Conservation (phyloP, 2,888 invertebrate genomes). For the Andrena hattorfiana region DNA sequence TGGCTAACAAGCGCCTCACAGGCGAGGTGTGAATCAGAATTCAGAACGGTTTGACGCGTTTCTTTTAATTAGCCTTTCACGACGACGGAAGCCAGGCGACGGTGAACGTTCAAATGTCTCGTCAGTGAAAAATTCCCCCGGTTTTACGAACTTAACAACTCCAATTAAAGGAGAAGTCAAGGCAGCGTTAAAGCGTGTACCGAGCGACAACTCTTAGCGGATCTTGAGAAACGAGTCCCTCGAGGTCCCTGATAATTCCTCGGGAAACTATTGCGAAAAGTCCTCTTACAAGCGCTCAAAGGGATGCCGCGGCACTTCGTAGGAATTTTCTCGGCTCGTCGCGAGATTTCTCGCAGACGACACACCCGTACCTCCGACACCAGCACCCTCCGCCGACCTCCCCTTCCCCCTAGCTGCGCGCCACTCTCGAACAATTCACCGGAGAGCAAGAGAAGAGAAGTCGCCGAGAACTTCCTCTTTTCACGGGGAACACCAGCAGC, state of each 20-base stretch:
- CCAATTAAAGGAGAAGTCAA: slow-evolving; percentile 23
- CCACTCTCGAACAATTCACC: slow-evolving; percentile 49
- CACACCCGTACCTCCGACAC: slow-evolving; percentile 61
- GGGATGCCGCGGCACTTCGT: slow-evolving; percentile 57
- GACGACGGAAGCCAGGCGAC: neutral
- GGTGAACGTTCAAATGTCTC: neutral
- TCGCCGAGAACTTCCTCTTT: slow-evolving; percentile 76
- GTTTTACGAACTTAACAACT: slow-evolving; percentile 6
- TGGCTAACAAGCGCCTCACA: too few species aligned
- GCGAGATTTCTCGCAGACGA: slow-evolving; percentile 75
- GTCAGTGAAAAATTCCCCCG: neutral
- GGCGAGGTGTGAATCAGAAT: too few species aligned
- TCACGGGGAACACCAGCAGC: slow-evolving; percentile 75
- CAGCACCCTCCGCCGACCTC: slow-evolving; percentile 50
- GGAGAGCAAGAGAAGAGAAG: slow-evolving; percentile 37
- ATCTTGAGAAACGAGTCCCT: slow-evolving; percentile 18
- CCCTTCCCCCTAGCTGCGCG: slow-evolving; percentile 4
- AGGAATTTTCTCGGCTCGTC: slow-evolving; percentile 68
- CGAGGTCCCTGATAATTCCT: slow-evolving; percentile 44
- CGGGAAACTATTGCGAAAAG: slow-evolving; percentile 49
- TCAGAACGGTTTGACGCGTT: neutral
- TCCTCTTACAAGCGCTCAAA: slow-evolving; percentile 52
- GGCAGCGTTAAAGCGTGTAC: slow-evolving; percentile 15
- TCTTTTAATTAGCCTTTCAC: neutral
- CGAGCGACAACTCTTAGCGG: neutral